These are phyloP conservation scores for Cepaea hortensis DNA, from an alignment of 2,888 invertebrate genomes.

Conservation along the genomic window DNA sequence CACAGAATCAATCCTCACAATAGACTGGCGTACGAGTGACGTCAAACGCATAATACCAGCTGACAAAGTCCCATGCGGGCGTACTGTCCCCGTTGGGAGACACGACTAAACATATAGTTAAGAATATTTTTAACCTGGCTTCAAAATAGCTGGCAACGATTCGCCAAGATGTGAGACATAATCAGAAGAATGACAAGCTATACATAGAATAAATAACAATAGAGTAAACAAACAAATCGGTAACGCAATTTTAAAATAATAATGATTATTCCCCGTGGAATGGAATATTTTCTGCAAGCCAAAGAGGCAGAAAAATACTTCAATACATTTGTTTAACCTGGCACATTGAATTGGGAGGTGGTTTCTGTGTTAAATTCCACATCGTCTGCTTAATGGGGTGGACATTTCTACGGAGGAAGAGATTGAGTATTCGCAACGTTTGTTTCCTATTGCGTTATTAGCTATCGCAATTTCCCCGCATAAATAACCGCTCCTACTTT, in stretches of 20 bases:
- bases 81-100: background rate
- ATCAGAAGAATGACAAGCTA: background rate
- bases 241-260: background rate
- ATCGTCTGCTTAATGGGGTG: too few relatives aligned
- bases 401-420: too few relatives aligned
- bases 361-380: too few relatives aligned
- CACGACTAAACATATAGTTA: background rate
- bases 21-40: too few relatives aligned
- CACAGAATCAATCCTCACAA: too few relatives aligned
- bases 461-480: too few relatives aligned
- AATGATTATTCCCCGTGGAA: background rate
- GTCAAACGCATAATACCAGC: too few relatives aligned
- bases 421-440: too few relatives aligned
- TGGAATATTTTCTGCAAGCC: background rate
- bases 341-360: too few relatives aligned
- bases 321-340: too few relatives aligned
- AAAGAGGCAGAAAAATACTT: background rate
- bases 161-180: background rate
- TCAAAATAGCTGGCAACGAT: slow-evolving; percentile 1
- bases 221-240: background rate
- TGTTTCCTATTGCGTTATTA: too few relatives aligned
- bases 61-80: background rate
- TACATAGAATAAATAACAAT: background rate
- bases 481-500: too few relatives aligned
- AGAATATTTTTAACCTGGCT: background rate